Evolutionary conservation across 2,888 invertebrate species (phyloP), one percentile per base, ranked within the genome.

Genomic region (Seladonia tumulorum): DNA sequence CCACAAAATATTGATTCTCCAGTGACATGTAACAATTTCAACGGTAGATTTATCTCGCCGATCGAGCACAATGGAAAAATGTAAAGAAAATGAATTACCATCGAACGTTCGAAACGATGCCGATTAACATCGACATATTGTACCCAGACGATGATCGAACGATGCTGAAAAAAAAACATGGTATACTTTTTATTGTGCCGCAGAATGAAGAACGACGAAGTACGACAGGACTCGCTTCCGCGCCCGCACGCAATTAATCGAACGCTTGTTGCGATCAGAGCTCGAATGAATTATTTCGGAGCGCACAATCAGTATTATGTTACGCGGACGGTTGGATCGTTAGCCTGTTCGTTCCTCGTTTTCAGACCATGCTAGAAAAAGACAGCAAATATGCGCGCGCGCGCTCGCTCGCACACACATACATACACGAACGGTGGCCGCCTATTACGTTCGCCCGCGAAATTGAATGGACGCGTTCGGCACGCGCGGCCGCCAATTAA

Each of bases 401-500:
- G 35, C 35, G 35, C 35, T 4, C 35, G 35, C 35, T 4, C 35
- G 35, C 35, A 5, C 18, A 2, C 49, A 8, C 49, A 2, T 2
- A 22, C 18, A 7, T 0, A 8, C 49, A 22, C 22, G 25, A 60
- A 60, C 60, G 60, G n/a, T n/a, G 7, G 29, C 63, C 63, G 63
- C 63, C 45, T 42, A n/a, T 22, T 47, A 71, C 81, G 72, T 71
- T 63, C 25, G 45, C 10, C 70, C 70, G 82, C 42, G 70, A 81
- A 83, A 81, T 79, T 75, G 74, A 83, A 84, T 74, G 60, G 70
- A 73, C 29, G 76, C 57, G 72, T 83, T 70, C 66, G 84, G 77
- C 84, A 84, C 77, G 82, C 73, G 73, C 53, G 63, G 68, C 39
- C 25, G 60, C 70, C 82, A 82, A 82, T 82, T 82, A 82, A 82